Conservation (phyloP, 1,140 invertebrate species). For the Cheumatopsyche charites region DNA sequence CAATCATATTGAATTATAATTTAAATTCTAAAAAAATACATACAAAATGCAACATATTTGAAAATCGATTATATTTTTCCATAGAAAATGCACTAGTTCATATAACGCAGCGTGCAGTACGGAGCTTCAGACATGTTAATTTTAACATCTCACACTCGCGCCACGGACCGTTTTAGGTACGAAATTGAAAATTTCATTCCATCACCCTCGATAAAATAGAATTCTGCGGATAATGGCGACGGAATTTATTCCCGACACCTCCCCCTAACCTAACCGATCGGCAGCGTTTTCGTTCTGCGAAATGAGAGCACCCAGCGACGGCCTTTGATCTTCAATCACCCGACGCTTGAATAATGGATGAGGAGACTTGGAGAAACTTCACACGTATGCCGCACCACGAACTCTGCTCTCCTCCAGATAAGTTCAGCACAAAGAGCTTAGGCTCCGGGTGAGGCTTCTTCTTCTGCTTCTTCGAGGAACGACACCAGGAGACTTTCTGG, state of each 20-base stretch:
- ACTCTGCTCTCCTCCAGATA: neutral
- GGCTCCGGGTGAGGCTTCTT: neutral
- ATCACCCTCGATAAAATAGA: slow-evolving; percentile 15
- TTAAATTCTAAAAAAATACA: too few relatives aligned
- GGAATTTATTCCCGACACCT: slow-evolving; percentile 36
- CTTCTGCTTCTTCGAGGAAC: too few relatives aligned
- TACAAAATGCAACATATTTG: too few relatives aligned
- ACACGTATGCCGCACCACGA: slow-evolving; percentile 40
- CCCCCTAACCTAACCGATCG: neutral
- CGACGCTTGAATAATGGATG: slow-evolving; percentile 44
- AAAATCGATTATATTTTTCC: too few relatives aligned
- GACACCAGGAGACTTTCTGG: too few relatives aligned
- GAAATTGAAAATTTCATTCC: slow-evolving; percentile 42
- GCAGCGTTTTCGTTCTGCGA: slow-evolving; percentile 22
- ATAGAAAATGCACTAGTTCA: too few relatives aligned
- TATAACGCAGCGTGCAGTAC: too few relatives aligned
- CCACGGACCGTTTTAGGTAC: slow-evolving; percentile 11
- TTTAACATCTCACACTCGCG: too few relatives aligned
- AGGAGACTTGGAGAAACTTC: slow-evolving; percentile 39
- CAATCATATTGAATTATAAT: too few relatives aligned
- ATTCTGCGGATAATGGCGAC: slow-evolving; percentile 37
- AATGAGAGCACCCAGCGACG: slow-evolving; percentile 5
- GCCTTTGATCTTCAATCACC: slow-evolving; percentile 46
- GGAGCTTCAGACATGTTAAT: too few relatives aligned
- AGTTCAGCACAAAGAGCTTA: neutral